phyloP scores from a whole-genome alignment of 2,888 invertebrate genomes.

The Priocnemis perturbator region DNA sequence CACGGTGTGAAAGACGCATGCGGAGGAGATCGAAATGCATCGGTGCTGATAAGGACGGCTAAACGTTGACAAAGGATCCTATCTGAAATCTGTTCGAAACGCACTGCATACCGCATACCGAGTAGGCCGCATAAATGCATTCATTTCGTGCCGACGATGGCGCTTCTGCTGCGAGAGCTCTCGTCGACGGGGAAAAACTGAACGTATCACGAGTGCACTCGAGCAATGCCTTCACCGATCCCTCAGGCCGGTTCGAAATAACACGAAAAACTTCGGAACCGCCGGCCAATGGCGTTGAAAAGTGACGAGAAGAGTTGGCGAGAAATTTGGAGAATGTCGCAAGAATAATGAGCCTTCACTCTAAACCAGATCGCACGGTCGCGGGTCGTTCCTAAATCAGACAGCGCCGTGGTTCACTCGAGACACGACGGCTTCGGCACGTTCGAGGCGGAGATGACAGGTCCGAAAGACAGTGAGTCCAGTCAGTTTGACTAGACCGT shows the following conservation, averaged over 20 bases:
- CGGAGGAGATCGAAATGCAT: conserved; percentile 65
- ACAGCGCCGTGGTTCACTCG: too few species aligned
- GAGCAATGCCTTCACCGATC: neutral
- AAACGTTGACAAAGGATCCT: conserved; percentile 67
- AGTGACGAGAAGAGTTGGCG: neutral
- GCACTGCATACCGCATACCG: conserved; percentile 63
- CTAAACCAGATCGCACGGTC: too few species aligned
- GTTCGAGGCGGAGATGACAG: conserved; percentile 27
- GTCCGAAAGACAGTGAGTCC: conserved; percentile 35
- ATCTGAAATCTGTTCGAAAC: conserved; percentile 66
- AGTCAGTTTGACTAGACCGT: conserved; percentile 37
- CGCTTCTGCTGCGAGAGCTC: conserved; percentile 26
- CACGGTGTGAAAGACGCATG: conserved; percentile 52
- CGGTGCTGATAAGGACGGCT: conserved; percentile 61
- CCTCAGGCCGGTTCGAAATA: too few species aligned
- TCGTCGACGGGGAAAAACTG: too few species aligned
- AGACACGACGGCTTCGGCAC: conserved; percentile 3
- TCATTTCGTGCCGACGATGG: conserved; percentile 41
- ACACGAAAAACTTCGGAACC: too few species aligned
- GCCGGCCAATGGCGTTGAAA: too few species aligned
- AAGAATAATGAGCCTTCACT: neutral
- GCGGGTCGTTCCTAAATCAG: too few species aligned
- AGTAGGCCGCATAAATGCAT: conserved; percentile 68
- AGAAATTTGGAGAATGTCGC: conserved; percentile 2
- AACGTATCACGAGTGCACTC: neutral